Base-by-base conservation (phyloP, 2,888 invertebrate genomes). In the Agrilus mali region DNA sequence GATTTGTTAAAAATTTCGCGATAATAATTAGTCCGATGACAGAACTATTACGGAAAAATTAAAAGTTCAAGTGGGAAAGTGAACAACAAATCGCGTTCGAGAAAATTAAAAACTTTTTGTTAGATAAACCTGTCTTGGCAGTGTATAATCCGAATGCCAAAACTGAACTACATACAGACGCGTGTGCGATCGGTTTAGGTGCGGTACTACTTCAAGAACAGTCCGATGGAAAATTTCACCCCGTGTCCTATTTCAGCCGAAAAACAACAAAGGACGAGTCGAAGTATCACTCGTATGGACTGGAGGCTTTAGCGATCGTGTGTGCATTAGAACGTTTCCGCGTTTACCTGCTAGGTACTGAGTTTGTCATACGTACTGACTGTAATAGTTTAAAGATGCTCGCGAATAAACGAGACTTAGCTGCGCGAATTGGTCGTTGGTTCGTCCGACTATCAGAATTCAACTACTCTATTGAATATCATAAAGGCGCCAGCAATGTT, bases 401-500 rank as follows among this genome's bases (percentile, higher is more conserved):
- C 12, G 37, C 33, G 36, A 42, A 16, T 7, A 44, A 41, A 35
- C 33, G 38, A 14, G 38, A 47, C 36, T n/a, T 42, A 13, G 14
- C 27, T n/a, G 41, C 41, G 13, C 33, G 43, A 32, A 44, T 47
- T 36, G 47, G 32, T 6, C 27, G 37, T 12, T 46, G 41, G 43
- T 35, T 37, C 33, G 13, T 49, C 10, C 41, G 41, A 31, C 22
- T 53, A 33, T 46, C 47, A 10, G 50, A 34, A 20, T 52, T 48
- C 36, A 36, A 49, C 44, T 54, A 51, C 43, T 32, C 34, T 3
- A 42, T 51, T 7, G 50, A 53, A 34, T 46, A 54, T 42, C 47
- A 41, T 22, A 48, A 45, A n/a, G 53, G 53, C 12, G 33, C 14
- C 6, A 34, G 32, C n/a, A 52, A 48, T 41, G 12, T 20, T 14